Evolutionary conservation across 2,797 vertebrate genomes (phyloP), one percentile per base, ranked within the genome.

Genomic region (Arremon aurantiirostris): DNA sequence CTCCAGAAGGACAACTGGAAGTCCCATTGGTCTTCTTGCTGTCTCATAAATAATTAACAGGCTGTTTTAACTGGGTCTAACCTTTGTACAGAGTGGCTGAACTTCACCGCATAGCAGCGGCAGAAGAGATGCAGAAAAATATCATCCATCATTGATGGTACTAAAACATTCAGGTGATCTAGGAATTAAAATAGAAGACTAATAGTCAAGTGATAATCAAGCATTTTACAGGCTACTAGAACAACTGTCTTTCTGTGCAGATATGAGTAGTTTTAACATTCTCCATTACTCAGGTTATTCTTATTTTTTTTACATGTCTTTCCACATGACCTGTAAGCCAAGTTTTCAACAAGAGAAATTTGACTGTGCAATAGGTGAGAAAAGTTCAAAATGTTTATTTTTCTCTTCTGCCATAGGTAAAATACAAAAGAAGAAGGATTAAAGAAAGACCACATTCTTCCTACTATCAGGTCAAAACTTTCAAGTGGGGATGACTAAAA

Each of bases 31-130:
- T 96, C 95, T 96, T 96, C 94, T 96, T 94, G 90, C 90, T 97
- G 96, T 96, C 97, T 96, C 96, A 94, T 97, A 97, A 97, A 97
- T 97, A 97, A 96, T 97, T 97, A 97, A 90, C 90, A 83, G 83
- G 4, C 86, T 93, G 94, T 95, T 96, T 96, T 97, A 93, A 96
- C 91, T 95, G 94, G 84, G 59, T 75, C 63, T 95, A 96, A 97
- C 96, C 95, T 96, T 95, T 97, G 92, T 92, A 89, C 86, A 93
- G 83, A 91, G 78, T 77, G 83, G 68, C 56, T 95, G 91, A 95
- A 89, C 86, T 92, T 94, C 73, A 90, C 55, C 0, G 1, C 75
- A 82, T 52, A 91, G 68, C 73, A 89, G 61, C 22, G 12, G 82
- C 44, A 83, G 86, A 92, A 69, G 94, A 82, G 86, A 95, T 84